phyloP scores from a whole-genome alignment of 2,113 vertebrate species.

The Halcyon malimbica region DNA sequence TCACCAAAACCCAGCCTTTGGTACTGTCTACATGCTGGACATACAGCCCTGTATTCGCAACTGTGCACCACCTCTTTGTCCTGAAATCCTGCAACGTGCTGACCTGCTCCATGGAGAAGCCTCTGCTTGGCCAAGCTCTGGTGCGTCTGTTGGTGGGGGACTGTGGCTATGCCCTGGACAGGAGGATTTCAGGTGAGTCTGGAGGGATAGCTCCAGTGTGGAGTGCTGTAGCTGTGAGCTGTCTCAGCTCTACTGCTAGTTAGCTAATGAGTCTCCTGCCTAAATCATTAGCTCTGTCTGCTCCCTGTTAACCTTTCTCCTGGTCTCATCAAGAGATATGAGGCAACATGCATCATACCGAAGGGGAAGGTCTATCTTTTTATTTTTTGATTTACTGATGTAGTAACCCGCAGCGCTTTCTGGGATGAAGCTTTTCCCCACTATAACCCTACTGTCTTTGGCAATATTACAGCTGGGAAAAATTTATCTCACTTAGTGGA shows the following conservation, averaged over 20 bases:
- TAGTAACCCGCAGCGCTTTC: neutral
- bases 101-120: fast-evolving
- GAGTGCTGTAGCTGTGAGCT: neutral
- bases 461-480: neutral
- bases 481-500: slow-evolving; percentile 31
- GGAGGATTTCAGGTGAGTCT: neutral
- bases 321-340: neutral
- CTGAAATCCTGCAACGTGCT: fast-evolving
- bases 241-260: neutral
- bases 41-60: no score
- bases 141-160: neutral
- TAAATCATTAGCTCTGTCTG: slow-evolving; percentile 35
- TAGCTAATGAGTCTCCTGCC: slow-evolving; percentile 4
- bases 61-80: fast-evolving
- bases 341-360: neutral
- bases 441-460: neutral
- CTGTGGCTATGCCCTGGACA: fast-evolving
- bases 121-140: neutral
- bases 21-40: no score
- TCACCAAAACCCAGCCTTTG: neutral
- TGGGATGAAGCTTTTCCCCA: neutral
- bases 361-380: slow-evolving; percentile 1
- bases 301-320: slow-evolving; percentile 48
- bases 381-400: slow-evolving; percentile 11
- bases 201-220: neutral